Evolutionary conservation across 2,113 vertebrate species (phyloP).

Genomic region (Seriola aureovittata): DNA sequence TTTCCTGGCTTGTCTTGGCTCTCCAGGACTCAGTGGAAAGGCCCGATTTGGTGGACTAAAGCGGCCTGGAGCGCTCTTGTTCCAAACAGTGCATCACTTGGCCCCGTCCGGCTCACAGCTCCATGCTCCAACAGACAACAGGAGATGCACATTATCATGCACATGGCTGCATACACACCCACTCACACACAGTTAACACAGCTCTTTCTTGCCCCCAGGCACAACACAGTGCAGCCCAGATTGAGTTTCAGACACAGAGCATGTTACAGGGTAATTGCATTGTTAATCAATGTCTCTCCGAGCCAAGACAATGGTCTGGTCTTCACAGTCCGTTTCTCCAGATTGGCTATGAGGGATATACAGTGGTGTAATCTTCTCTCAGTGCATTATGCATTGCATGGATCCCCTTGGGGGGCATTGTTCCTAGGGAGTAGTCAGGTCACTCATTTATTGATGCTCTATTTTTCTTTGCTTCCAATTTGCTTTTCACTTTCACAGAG

Average conservation of each 20-base stretch:
- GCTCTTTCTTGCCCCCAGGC: conserved; percentile 67
- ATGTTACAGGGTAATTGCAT: conserved; percentile 85
- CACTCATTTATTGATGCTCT: conserved; percentile 67
- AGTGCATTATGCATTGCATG: conserved; percentile 71
- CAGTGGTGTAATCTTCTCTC: conserved; percentile 78
- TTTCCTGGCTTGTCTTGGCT: conserved; percentile 58
- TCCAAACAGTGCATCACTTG: conserved; percentile 46
- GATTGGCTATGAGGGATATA: conserved; percentile 78
- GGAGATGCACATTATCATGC: conserved; percentile 46
- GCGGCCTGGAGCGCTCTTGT: conserved; percentile 51
- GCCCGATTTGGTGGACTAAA: conserved; percentile 61
- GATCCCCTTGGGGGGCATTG: conserved; percentile 58
- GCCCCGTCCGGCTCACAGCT: conserved; percentile 55
- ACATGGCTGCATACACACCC: conserved; percentile 34
- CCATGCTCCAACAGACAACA: conserved; percentile 62
- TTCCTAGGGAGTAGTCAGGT: conserved; percentile 62
- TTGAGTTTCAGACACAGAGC: conserved; percentile 83
- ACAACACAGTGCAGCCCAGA: conserved; percentile 72
- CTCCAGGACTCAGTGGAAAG: conserved; percentile 59
- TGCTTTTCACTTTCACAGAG: conserved; percentile 41
- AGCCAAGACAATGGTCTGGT: conserved; percentile 78
- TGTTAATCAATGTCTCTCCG: conserved; percentile 86
- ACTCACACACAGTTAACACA: conserved; percentile 47
- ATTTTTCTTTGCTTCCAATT: conserved; percentile 57
- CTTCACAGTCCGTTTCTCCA: conserved; percentile 70